phyloP scores from a whole-genome alignment of 1,140 invertebrate genomes.

The Calliphora vicina region DNA sequence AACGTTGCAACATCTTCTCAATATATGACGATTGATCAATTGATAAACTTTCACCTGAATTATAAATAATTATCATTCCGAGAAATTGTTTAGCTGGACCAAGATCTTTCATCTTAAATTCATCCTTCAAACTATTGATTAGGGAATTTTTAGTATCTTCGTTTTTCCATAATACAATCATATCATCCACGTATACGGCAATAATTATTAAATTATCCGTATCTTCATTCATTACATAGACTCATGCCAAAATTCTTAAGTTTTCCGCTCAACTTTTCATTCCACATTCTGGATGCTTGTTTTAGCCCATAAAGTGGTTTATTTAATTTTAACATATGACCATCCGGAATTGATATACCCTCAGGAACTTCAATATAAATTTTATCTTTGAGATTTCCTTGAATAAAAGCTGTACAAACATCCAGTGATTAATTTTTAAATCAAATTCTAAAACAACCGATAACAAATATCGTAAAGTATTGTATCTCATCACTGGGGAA shows the following conservation, averaged over 20 bases:
- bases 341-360: too few species aligned
- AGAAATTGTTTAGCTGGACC: not conserved
- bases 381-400: not conserved
- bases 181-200: conserved; percentile 36
- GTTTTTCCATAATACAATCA: conserved; percentile 7
- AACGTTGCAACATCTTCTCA: not conserved
- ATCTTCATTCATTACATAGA: not conserved
- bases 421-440: not conserved
- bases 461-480: conserved; percentile 42
- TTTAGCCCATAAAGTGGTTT: conserved; percentile 31
- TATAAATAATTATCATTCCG: not conserved
- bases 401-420: conserved; percentile 8
- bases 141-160: not conserved
- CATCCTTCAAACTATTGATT: not conserved
- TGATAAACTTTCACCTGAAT: not conserved
- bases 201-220: conserved; percentile 7
- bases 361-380: conserved; percentile 13
- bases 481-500: conserved; percentile 38
- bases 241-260: not conserved
- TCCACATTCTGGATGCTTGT: conserved; percentile 12
- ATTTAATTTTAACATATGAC: conserved; percentile 33
- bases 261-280: not conserved
- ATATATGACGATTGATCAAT: not conserved
- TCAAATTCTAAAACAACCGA: conserved; percentile 42
- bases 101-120: not conserved